Percentiles rank a stretch among this genome's conserved stretches.
phyloP scores from a whole-genome alignment of 1,140 invertebrate genomes.

The Drosophila quadrilineata region DNA sequence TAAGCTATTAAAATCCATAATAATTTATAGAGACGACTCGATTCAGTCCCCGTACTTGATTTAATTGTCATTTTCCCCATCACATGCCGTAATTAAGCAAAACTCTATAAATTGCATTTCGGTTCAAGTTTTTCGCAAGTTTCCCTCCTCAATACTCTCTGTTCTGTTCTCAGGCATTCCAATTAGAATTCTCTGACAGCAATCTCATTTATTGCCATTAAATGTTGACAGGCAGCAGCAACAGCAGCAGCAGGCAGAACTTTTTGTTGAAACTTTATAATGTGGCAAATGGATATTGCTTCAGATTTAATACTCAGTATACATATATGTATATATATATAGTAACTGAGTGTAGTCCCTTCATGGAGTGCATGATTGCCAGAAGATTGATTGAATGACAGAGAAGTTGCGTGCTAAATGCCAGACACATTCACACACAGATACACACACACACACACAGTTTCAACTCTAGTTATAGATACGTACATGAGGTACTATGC shows the following conservation, averaged over 20 bases:
- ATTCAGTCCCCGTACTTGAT: too few relatives aligned
- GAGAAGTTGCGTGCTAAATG: slow-evolving; percentile 69
- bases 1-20: neutral
- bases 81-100: too few relatives aligned
- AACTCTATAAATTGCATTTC: too few relatives aligned
- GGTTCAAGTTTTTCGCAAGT: too few relatives aligned
- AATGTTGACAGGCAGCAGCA: slow-evolving; percentile 31
- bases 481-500: slow-evolving; percentile 17
- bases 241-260: neutral
- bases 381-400: slow-evolving; percentile 73
- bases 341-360: too few relatives aligned
- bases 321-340: too few relatives aligned
- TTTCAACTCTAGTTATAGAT: slow-evolving; percentile 13
- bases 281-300: slow-evolving; percentile 15
- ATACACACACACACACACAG: slow-evolving; percentile 9
- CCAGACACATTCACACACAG: slow-evolving; percentile 28
- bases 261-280: slow-evolving; percentile 1
- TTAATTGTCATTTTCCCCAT: too few relatives aligned
- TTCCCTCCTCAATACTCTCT: too few relatives aligned
- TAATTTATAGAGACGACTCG: too few relatives aligned
- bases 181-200: slow-evolving; percentile 53
- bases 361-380: slow-evolving; percentile 68
- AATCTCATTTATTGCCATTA: slow-evolving; percentile 46
- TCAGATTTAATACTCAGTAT: slow-evolving; percentile 31
- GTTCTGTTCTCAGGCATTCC: too few relatives aligned